Base-by-base conservation (phyloP, 2,888 invertebrate species). In the Marronus borbonicus region DNA sequence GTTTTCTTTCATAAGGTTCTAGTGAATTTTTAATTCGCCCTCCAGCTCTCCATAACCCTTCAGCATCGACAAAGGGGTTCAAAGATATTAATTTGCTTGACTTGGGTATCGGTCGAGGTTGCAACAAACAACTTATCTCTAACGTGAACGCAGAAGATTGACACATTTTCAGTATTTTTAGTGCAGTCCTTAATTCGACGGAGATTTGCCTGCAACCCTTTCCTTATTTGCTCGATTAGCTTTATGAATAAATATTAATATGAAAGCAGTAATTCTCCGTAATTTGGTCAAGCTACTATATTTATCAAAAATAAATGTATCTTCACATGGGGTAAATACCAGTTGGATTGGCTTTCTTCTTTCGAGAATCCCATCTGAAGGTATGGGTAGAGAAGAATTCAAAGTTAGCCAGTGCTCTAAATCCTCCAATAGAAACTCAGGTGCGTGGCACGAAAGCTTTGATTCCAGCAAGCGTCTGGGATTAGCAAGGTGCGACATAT, bases 361-460 rank as follows among this genome's bases (percentile, higher is more conserved):
- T 58, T 58, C 50, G 3, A 3, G 50, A 5, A n/a, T 20, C 3
- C 10, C 24, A 10, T 58, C 58, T 20, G n/a, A 4, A 20, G 4
- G 4, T 12, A 20, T 58, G 20, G 20, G 5, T 3, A 17, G 10
- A 24, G 3, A 3, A n/a, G 58, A 58, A 17, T 58, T 17, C 8
- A 20, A 10, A 20, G 17, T 10, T 17, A 31, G 79, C 74, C 66
- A 77, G 55, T 55, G 28, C 2, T 70, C 60, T 31, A 24, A 17
- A 64, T 79, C 55, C 49, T 58, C n/a, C 65, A 60, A 50, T n/a
- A 69, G 20, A 50, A 62, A 75, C 5, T 55, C 49, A 17, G 77
- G 79, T 12, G 75, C 79, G 20, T 75, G 60, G 66, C 77, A 77
- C 79, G 76, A 79, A 50, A 75, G 69, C 14, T 20, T 31, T 10